A percentile compares a stretch with the other conserved stretches of the same genome.
Conservation (phyloP, 2,888 invertebrate species). For the Agriotes lineatus region DNA sequence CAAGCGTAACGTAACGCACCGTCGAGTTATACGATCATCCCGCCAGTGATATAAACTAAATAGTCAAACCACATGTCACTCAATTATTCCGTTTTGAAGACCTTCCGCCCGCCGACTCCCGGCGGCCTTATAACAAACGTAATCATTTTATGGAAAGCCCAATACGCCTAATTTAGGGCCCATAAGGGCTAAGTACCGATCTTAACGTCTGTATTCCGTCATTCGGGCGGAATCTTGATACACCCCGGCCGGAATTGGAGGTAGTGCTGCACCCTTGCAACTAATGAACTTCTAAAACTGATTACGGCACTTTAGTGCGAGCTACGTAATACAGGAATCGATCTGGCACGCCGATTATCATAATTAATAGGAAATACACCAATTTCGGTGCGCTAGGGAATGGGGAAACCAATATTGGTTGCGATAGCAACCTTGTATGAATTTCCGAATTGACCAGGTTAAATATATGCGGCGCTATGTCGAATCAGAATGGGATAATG, state of each 20-base stretch:
- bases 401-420: conserved; percentile 62
- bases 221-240: conserved; percentile 11
- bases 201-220: conserved; percentile 38
- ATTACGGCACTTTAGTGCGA: conserved; percentile 35
- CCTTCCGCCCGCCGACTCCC: conserved; percentile 31
- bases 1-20: conserved; percentile 45
- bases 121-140: conserved; percentile 44
- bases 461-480: conserved; percentile 41
- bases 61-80: conserved; percentile 46
- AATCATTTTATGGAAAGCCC: conserved; percentile 54
- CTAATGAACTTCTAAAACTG: conserved; percentile 44
- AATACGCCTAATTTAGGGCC: conserved; percentile 53
- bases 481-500: conserved; percentile 41
- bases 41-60: conserved; percentile 44
- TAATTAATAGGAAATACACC: conserved; percentile 65
- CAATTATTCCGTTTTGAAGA: conserved; percentile 44
- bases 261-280: conserved; percentile 31
- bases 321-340: conserved; percentile 51
- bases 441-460: conserved; percentile 43
- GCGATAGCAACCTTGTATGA: conserved; percentile 47
- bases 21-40: conserved; percentile 44
- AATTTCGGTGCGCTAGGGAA: conserved; percentile 60
- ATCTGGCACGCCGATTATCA: conserved; percentile 56
- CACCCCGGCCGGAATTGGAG: conserved; percentile 18
- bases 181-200: conserved; percentile 51